phyloP scores from a whole-genome alignment of 2,888 invertebrate genomes.

The Xiphydria camelus region DNA sequence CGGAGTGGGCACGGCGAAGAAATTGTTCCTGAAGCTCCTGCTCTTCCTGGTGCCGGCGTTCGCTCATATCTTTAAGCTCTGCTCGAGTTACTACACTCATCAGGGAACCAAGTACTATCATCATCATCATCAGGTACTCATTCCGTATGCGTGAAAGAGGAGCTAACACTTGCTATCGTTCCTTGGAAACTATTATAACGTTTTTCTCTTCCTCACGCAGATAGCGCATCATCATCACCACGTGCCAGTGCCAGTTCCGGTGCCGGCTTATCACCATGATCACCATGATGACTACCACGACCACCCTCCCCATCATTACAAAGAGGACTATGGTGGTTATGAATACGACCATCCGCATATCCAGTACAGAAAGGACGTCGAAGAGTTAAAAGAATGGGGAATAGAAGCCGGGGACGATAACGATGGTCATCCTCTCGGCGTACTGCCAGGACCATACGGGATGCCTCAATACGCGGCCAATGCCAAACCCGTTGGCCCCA shows the following conservation, averaged over 20 bases:
- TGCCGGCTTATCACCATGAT: slow-evolving; percentile 36
- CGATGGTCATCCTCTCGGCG: slow-evolving; percentile 1
- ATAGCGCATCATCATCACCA: slow-evolving; percentile 78
- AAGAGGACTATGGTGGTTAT: slow-evolving; percentile 48
- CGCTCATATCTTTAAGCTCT: slow-evolving; percentile 81
- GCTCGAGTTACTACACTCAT: slow-evolving; percentile 78
- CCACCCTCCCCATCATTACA: slow-evolving; percentile 43
- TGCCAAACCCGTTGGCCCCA: slow-evolving; percentile 27
- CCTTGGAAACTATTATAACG: too few species aligned
- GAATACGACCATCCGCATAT: slow-evolving; percentile 52
- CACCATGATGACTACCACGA: slow-evolving; percentile 42
- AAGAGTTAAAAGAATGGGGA: slow-evolving; percentile 54
- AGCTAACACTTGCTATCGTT: too few species aligned
- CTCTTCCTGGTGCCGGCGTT: slow-evolving; percentile 82
- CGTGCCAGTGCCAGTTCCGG: slow-evolving; percentile 58
- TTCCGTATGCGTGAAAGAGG: neutral
- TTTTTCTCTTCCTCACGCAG: slow-evolving; percentile 47
- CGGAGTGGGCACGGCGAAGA: slow-evolving; percentile 82
- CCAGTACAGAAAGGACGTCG: slow-evolving; percentile 52
- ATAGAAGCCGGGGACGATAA: slow-evolving; percentile 46
- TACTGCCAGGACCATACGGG: slow-evolving; percentile 25
- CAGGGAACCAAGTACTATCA: slow-evolving; percentile 79
- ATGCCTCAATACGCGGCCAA: slow-evolving; percentile 32
- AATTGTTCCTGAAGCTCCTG: slow-evolving; percentile 77
- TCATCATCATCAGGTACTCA: slow-evolving; percentile 68